Evolutionary conservation across 2,113 vertebrate species (phyloP), one percentile per base, ranked within the genome.

Genomic region (Empidonax traillii): DNA sequence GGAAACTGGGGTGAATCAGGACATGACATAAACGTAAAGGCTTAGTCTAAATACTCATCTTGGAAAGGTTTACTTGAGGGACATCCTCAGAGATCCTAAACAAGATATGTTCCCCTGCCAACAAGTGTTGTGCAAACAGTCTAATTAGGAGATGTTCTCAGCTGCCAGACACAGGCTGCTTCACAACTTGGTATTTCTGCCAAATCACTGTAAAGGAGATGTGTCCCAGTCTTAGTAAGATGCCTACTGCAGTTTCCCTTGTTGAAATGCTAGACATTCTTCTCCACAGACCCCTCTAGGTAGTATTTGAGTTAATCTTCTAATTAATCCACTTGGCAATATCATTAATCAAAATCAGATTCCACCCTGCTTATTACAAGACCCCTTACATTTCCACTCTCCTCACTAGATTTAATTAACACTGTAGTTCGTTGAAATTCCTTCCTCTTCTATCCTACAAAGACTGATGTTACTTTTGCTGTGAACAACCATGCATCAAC

Each of bases 271-370:
- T 87, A 74, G 35, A 80, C 59, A 44, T 39, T 86, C 31, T 69
- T 81, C 84, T 92, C 55, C 59, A 69, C 39, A 89, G 71, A 78
- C 17, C 22, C 62, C 90, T 93, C 83, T 67, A 96, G 82, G 79
- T 77, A 69, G 63, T n/a, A 85, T 90, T 90, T 92, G 66, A 95
- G 63, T 81, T 90, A 77, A 90, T 94, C 67, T 96, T 90, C 82
- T 95, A 94, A 97, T 95, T 96, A 97, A 97, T 95, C 94, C 88
- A 86, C 73, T 80, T 84, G 80, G 90, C 87, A 93, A 87, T 88
- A 91, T 79, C 67, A 96, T 95, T 95, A 94, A 96, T 93, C 93
- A 95, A 91, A 94, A 77, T 46, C 72, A 6, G 81, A 96, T 92
- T 91, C 83, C 91, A 73, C 69, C 74, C 85, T 79, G 67, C 93